Evolutionary conservation across 2,113 vertebrate species (phyloP).

Genomic region (Vulpes lagopus): DNA sequence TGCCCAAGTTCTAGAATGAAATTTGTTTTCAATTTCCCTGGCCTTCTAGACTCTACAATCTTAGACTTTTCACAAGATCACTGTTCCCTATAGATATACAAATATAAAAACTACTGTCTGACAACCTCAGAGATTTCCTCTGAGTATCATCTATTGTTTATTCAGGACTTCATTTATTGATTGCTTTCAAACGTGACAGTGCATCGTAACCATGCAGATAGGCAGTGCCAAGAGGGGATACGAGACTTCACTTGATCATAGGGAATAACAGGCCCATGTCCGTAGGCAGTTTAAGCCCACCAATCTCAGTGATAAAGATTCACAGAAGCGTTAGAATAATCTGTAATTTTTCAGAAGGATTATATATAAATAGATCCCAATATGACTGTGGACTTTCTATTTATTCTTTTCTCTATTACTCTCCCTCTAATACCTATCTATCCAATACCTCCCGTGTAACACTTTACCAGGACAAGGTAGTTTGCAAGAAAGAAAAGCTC

Average conservation of each 20-base stretch:
- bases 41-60: neutral
- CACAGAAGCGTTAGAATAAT: neutral
- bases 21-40: neutral
- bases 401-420: too few species aligned
- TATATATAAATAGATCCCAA: neutral
- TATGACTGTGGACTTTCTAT: neutral
- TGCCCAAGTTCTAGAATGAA: conserved; percentile 6
- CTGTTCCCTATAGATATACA: neutral
- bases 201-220: neutral
- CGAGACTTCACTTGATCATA: neutral
- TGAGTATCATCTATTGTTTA: neutral
- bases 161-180: neutral
- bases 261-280: neutral
- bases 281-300: neutral
- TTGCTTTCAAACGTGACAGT: neutral
- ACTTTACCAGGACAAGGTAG: neutral
- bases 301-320: neutral
- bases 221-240: neutral
- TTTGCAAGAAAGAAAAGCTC: neutral
- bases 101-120: conserved; percentile 21
- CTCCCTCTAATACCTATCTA: neutral
- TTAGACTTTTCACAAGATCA: neutral
- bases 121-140: neutral
- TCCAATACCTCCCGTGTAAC: neutral
- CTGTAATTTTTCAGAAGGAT: neutral